Evolutionary conservation across 2,113 vertebrate genomes (phyloP).

Genomic region (Pluvianellus socialis): DNA sequence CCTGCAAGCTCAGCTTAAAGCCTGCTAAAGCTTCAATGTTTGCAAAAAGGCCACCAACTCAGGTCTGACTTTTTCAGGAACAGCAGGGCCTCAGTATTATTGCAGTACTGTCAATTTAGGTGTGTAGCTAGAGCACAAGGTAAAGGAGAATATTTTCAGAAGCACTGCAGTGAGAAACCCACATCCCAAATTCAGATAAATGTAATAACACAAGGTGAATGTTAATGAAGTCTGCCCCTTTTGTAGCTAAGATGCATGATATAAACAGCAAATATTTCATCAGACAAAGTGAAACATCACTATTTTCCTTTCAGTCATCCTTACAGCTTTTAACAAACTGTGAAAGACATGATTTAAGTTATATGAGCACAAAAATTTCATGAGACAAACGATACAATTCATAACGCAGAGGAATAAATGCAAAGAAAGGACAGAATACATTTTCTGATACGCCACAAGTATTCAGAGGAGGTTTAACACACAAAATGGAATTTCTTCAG

Average conservation of each 20-base stretch:
- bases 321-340: background rate
- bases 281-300: background rate
- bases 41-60: background rate
- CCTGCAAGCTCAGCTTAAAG: background rate
- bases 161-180: background rate
- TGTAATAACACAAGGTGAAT: background rate
- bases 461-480: conserved; percentile 8
- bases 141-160: background rate
- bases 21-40: background rate
- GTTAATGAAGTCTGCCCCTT: background rate
- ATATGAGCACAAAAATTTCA: background rate
- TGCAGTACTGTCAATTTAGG: background rate
- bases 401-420: background rate
- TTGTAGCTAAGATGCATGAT: background rate
- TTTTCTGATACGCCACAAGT: conserved; percentile 26
- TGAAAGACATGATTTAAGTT: background rate
- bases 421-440: background rate
- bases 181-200: background rate
- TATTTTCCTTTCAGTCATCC: background rate
- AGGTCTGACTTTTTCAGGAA: background rate
- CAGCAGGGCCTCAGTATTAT: background rate
- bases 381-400: background rate
- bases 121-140: background rate
- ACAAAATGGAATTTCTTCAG: conserved; percentile 38
- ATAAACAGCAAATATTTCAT: background rate